phyloP scores from a whole-genome alignment of 1,140 invertebrate species.

The Trichonephila clavata region DNA sequence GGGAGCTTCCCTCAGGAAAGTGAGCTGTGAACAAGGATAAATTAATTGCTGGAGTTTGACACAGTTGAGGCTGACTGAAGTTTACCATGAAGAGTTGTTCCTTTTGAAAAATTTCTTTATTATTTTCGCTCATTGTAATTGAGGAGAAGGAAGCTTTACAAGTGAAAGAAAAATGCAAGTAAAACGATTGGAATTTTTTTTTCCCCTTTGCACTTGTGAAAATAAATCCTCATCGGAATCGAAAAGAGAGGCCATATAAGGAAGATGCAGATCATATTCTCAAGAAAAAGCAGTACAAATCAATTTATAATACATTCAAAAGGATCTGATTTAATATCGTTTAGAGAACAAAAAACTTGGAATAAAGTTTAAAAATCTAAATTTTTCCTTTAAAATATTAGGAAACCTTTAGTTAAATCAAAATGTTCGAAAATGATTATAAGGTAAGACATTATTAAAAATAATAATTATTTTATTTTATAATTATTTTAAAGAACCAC shows the following conservation, averaged over 20 bases:
- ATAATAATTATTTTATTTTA: too few species aligned
- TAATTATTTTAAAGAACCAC: too few species aligned
- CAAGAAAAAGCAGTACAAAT: too few species aligned
- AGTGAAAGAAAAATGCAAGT: neutral
- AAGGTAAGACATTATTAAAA: too few species aligned
- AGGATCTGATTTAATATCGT: too few species aligned
- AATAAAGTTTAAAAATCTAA: too few species aligned
- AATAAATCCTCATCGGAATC: too few species aligned
- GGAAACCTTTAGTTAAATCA: too few species aligned
- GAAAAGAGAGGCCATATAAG: neutral
- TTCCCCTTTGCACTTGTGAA: neutral
- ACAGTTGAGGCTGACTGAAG: constrained; percentile 42
- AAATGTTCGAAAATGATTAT: too few species aligned
- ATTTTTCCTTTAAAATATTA: too few species aligned
- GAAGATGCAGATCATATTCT: neutral
- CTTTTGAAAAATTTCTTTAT: constrained; percentile 9
- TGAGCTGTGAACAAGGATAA: constrained; percentile 55
- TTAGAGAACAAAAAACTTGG: too few species aligned
- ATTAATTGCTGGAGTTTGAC: constrained; percentile 63
- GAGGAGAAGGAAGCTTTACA: neutral
- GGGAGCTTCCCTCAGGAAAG: constrained; percentile 8
- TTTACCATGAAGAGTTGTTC: constrained; percentile 6
- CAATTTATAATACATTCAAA: too few species aligned
- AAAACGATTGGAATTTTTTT: neutral
- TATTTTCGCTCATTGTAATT: neutral